These are phyloP conservation scores for Uropsilus gracilis DNA, from an alignment of 2,113 vertebrate species.

Conservation along the genomic window DNA sequence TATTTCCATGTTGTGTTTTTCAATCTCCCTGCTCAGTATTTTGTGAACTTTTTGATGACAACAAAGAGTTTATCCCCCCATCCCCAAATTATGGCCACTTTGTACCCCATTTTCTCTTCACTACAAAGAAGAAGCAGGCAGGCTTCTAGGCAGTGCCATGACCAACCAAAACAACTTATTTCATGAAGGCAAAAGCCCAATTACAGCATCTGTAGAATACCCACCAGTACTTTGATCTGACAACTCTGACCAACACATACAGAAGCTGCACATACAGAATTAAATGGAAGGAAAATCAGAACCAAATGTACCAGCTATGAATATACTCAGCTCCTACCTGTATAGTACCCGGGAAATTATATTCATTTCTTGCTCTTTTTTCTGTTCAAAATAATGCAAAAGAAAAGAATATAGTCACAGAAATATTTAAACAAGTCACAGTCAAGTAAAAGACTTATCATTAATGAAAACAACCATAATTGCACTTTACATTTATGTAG, in stretches of 20 bases:
- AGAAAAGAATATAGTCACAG: slow-evolving; percentile 50
- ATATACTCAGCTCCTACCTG: slow-evolving; percentile 73
- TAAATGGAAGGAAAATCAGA: slow-evolving; percentile 69
- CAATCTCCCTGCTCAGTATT: slow-evolving; percentile 38
- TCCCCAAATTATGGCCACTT: slow-evolving; percentile 47
- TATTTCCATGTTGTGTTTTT: slow-evolving; percentile 4
- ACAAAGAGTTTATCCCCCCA: slow-evolving; percentile 16
- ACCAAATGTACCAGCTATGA: slow-evolving; percentile 70
- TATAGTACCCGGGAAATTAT: slow-evolving; percentile 44
- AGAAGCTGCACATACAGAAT: slow-evolving; percentile 53
- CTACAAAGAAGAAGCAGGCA: slow-evolving; percentile 55
- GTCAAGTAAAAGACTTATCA: slow-evolving; percentile 1
- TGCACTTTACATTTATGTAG: slow-evolving; percentile 43
- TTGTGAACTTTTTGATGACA: slow-evolving; percentile 19
- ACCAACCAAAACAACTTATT: slow-evolving; percentile 54
- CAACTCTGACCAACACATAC: slow-evolving; percentile 56
- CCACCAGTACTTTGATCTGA: slow-evolving; percentile 63
- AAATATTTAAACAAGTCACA: slow-evolving; percentile 59
- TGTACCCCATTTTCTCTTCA: slow-evolving; percentile 63
- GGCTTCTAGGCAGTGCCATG: slow-evolving; percentile 9
- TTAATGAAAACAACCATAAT: slow-evolving; percentile 26
- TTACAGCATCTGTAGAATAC: slow-evolving; percentile 65
- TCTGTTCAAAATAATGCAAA: slow-evolving; percentile 63
- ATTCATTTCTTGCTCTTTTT: slow-evolving; percentile 58
- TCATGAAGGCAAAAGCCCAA: slow-evolving; percentile 59